Percentiles rank a stretch among this genome's conserved stretches.
These are phyloP conservation scores for Euphonia xanthogaster DNA, from an alignment of 2,797 vertebrate species.

Conservation along the genomic window DNA sequence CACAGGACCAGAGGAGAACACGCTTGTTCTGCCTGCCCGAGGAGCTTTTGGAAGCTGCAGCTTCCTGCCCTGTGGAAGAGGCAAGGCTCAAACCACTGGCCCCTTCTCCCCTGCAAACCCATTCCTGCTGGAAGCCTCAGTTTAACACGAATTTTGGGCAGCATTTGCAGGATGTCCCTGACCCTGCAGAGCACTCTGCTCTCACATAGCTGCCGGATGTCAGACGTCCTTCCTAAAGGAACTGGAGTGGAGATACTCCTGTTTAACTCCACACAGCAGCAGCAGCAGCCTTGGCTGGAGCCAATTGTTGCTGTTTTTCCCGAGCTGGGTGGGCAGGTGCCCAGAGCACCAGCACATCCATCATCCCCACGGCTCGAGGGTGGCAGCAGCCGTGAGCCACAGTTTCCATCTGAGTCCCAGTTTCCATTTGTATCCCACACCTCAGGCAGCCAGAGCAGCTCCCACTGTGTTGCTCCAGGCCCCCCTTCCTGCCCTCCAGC, in stretches of 20 bases:
- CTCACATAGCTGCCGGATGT: background rate
- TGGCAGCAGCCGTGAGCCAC: background rate
- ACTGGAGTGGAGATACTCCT: background rate
- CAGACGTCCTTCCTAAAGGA: background rate
- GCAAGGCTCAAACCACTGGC: background rate
- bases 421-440: background rate
- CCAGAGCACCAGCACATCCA: background rate
- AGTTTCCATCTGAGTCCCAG: background rate
- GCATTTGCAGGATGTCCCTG: background rate
- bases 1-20: fast-evolving
- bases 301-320: background rate
- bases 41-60: too few species aligned
- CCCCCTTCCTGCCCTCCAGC: background rate
- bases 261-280: background rate
- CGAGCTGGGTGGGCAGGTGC: constrained; percentile 13
- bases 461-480: background rate
- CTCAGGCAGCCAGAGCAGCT: background rate
- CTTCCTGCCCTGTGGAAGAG: background rate
- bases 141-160: background rate
- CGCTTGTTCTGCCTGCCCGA: background rate
- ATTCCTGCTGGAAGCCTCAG: background rate
- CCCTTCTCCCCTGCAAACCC: background rate
- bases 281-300: background rate
- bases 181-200: background rate
- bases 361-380: background rate